Percentiles rank a stretch among this genome's conserved stretches.
Evolutionary conservation across 2,888 invertebrate genomes (phyloP).

Genomic region (Synanthedon vespiformis): DNA sequence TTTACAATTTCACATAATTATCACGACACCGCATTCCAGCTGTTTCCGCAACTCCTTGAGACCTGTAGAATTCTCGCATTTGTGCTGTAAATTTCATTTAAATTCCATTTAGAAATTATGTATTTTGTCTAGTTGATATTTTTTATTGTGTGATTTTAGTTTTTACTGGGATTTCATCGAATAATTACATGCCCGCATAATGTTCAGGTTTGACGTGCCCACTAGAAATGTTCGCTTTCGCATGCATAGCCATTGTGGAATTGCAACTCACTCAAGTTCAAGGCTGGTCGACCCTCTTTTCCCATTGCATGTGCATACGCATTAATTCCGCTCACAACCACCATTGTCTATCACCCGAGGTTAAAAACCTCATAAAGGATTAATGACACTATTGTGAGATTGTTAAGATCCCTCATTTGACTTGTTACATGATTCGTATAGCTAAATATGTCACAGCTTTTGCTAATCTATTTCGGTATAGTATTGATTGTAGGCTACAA

Average conservation of each 20-base stretch:
- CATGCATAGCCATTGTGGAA: conserved; percentile 42
- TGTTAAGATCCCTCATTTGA: not conserved
- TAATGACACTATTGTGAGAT: conserved; percentile 40
- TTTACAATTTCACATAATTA: no score
- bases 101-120: no score
- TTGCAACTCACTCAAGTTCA: conserved; percentile 60
- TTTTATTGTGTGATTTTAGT: no score
- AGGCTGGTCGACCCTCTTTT: conserved; percentile 54
- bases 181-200: not conserved
- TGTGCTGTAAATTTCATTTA: no score
- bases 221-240: conserved; percentile 57
- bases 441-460: no score
- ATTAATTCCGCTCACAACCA: conserved; percentile 66
- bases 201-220: conserved; percentile 29
- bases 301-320: conserved; percentile 59
- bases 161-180: no score
- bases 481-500: no score
- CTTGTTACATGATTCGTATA: not conserved
- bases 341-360: conserved; percentile 66
- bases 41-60: no score
- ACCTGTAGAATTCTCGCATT: no score
- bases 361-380: conserved; percentile 61
- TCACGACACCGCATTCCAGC: no score
- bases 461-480: no score
- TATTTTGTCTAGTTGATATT: no score